Percentiles rank a stretch among this genome's conserved stretches.
Evolutionary conservation across 2,113 vertebrate genomes (phyloP).

Genomic region (Procavia capensis): DNA sequence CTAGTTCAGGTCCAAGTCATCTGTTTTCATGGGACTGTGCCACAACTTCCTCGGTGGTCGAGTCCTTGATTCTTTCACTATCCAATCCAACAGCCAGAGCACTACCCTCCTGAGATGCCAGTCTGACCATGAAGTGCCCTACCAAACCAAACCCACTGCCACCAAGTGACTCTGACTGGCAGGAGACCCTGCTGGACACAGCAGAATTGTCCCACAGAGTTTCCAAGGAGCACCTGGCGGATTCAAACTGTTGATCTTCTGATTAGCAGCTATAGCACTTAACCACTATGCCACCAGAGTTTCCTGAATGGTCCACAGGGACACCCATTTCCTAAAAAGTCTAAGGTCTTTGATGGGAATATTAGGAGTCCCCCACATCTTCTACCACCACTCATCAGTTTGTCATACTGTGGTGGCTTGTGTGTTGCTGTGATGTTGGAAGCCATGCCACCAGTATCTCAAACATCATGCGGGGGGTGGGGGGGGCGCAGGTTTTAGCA

Average conservation of each 20-base stretch:
- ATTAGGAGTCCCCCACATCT: background rate
- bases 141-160: no score
- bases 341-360: background rate
- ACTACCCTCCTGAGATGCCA: background rate
- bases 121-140: background rate
- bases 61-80: background rate
- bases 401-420: background rate
- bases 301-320: background rate
- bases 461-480: no score
- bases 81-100: background rate
- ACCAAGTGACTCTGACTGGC: no score
- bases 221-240: no score
- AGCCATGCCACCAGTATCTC: background rate
- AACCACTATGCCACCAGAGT: no score
- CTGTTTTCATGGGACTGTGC: background rate
- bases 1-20: background rate
- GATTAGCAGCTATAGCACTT: no score
- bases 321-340: background rate
- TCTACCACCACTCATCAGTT: background rate
- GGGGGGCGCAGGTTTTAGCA: no score
- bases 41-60: background rate
- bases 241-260: no score
- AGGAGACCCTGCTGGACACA: no score
- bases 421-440: background rate
- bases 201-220: no score